Percentiles rank a stretch among this genome's conserved stretches.
Conservation (phyloP, 53 echinoderm and acorn worm species). For the Apostichopus leukothele region DNA sequence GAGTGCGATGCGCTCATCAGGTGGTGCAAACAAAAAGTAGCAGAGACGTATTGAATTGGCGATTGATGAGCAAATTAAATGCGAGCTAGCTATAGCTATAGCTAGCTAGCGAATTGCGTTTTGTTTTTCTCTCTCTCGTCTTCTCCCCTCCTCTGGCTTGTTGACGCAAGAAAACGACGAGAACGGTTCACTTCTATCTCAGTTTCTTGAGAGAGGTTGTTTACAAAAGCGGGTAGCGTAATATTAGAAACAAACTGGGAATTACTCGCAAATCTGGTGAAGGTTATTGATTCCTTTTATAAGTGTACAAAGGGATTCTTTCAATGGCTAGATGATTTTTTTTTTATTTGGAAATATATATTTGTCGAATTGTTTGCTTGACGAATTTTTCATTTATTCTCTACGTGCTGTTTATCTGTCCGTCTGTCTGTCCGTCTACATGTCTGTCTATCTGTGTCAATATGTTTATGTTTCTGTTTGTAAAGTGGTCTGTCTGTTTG, state of each 20-base stretch:
- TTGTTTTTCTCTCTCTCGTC: background rate
- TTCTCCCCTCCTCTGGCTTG: background rate
- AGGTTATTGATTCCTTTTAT: background rate
- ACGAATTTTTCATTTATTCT: background rate
- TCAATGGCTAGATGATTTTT: no score
- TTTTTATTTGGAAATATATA: no score
- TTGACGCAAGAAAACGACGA: background rate
- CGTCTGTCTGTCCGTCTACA: background rate
- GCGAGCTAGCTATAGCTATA: background rate
- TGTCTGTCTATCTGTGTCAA: background rate
- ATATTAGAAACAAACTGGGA: background rate
- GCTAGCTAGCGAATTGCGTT: background rate
- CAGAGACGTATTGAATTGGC: slow-evolving; percentile 29
- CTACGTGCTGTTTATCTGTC: background rate
- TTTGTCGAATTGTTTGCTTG: no score
- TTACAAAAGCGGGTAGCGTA: background rate
- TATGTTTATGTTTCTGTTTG: no score
- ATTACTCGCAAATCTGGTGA: background rate
- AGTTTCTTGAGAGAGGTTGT: background rate
- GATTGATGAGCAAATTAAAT: slow-evolving; percentile 27
- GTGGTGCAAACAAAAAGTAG: slow-evolving; percentile 10
- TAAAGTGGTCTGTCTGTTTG: background rate
- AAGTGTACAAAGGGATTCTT: background rate
- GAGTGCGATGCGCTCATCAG: slow-evolving; percentile 25
- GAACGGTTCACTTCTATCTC: background rate